Percentiles rank a stretch among this genome's conserved stretches.
These are phyloP conservation scores for Limulus polyphemus DNA, from an alignment of 2,888 invertebrate species.

Conservation along the genomic window DNA sequence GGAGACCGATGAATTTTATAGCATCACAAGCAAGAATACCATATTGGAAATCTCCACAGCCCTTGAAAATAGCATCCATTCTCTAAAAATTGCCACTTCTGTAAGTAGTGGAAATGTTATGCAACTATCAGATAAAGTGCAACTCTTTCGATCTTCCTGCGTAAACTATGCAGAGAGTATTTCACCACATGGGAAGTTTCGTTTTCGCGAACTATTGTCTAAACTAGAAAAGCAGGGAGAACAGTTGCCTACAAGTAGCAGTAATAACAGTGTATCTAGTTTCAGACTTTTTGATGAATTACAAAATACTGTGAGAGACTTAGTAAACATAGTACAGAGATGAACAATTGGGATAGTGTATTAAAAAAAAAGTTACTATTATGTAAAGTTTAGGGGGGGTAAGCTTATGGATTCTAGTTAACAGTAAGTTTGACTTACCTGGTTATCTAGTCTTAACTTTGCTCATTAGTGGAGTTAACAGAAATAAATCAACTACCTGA, in stretches of 20 bases:
- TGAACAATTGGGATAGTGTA: conserved; percentile 28
- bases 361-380: no score
- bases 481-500: no score
- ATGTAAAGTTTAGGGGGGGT: no score
- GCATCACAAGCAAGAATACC: conserved; percentile 24
- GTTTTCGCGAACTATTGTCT: conserved; percentile 64
- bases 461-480: no score
- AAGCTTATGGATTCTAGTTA: no score
- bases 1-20: conserved; percentile 10
- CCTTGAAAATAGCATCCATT: conserved; percentile 26
- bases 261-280: conserved; percentile 54
- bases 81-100: conserved; percentile 24
- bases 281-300: conserved; percentile 56
- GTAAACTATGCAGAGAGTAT: conserved; percentile 68
- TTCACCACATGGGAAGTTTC: conserved; percentile 71
- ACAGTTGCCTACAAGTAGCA: conserved; percentile 53
- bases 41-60: conserved; percentile 29
- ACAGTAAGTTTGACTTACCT: no score
- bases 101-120: conserved; percentile 52
- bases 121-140: conserved; percentile 62
- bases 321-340: conserved; percentile 60
- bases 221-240: conserved; percentile 56
- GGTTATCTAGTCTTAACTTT: no score
- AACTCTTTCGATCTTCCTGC: conserved; percentile 67
- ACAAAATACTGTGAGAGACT: conserved; percentile 56